Conservation (phyloP, 2,113 vertebrate genomes). For the Alethe castanea region DNA sequence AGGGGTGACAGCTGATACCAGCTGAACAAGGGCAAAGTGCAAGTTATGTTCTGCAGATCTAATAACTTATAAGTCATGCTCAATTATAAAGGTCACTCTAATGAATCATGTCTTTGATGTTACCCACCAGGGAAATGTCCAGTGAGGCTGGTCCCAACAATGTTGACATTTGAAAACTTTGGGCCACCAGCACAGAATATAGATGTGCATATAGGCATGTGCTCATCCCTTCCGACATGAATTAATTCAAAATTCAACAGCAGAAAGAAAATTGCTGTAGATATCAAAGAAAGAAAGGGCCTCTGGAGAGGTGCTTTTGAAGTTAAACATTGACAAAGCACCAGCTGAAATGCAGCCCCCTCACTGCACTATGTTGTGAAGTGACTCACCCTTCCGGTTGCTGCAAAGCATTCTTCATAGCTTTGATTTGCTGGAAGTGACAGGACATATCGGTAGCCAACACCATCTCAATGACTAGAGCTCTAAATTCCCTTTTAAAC, state of each 20-base stretch:
- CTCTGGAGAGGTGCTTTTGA: background rate
- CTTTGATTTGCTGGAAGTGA: conserved; percentile 98
- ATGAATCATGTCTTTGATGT: background rate
- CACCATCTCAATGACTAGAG: conserved; percentile 97
- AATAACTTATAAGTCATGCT: background rate
- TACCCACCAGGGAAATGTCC: background rate
- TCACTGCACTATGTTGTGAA: background rate
- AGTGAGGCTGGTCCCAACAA: background rate
- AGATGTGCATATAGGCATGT: background rate
- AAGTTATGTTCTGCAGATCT: background rate
- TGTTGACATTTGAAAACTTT: background rate
- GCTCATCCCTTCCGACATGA: background rate
- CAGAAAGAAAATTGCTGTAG: background rate
- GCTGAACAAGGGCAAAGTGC: background rate
- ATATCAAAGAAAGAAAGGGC: background rate
- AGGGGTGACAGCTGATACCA: background rate
- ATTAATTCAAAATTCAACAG: background rate
- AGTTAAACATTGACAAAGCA: background rate
- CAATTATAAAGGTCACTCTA: background rate
- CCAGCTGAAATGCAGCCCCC: background rate
- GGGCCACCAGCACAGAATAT: background rate
- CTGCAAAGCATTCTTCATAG: conserved; percentile 95
- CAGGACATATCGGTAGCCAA: conserved; percentile 98
- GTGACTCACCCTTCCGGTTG: conserved; percentile 94
- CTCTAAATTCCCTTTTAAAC: conserved; percentile 86